Base-by-base conservation (phyloP, 1,140 invertebrate species). In the Tetraneura akinire region DNA sequence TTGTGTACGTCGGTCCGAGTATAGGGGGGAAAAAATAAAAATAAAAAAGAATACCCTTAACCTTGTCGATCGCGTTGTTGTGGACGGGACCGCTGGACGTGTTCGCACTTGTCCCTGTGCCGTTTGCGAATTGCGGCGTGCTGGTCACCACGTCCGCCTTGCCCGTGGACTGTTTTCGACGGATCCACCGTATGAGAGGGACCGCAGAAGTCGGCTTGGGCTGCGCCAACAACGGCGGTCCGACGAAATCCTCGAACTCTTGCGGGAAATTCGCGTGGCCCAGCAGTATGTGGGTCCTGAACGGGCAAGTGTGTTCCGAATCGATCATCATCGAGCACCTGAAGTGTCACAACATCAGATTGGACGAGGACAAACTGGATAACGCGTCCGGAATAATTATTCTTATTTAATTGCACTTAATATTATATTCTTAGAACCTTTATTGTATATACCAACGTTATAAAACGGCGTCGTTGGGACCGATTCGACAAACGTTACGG, bases 281-380 rank as follows among this genome's bases (percentile, higher is more conserved):
- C 53, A 55, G 53, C n/a, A 71, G 64, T 42, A 80, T 70, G 53
- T 70, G 68, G 47, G 62, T 70, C 42, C 68, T 80, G 42, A 80
- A 80, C 32, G 64, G 64, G 13, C 68, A 70, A 53, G 80, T 68
- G 49, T 71, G 68, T 55, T 70, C 64, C 29, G 64, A 32, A 42
- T 68, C 51, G 45, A 55, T 62, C 68, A 57, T 68, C 49, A 51
- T 53, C 18, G 64, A 70, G 45, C 62, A 57, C 49, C 51, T 80
- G 49, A 57, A 68, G 57, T 29, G 62, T 80, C 64, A 68, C 42
- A 80, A 80, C 49, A 68, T 80, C 68, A 70, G 80, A 21, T 68
- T 80, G 47, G 80, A 70, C 49, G 42, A 23, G 47, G 23, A 37
- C 23, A 37, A 21, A 47, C 3, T n/a, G 11, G 13, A 47, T 47